These are phyloP conservation scores for Nectonema munidae DNA, from an alignment of 2,888 invertebrate species.

Conservation along the genomic window DNA sequence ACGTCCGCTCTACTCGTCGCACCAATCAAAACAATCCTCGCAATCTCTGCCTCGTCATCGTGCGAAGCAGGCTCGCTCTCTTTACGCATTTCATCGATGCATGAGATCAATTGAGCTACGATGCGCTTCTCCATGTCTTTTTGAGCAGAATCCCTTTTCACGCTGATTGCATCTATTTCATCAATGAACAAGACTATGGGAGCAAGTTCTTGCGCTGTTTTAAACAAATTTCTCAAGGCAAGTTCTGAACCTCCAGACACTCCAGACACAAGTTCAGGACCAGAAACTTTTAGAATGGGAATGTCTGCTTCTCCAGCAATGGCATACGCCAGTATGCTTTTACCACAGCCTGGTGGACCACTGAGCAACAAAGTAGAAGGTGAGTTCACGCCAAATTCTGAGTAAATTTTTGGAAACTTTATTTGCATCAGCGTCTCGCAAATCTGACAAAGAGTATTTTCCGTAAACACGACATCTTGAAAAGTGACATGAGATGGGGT, in stretches of 20 bases:
- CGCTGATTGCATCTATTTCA: conserved; percentile 79
- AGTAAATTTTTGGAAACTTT: conserved; percentile 57
- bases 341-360: conserved; percentile 77
- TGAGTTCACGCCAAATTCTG: conserved; percentile 44
- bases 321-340: conserved; percentile 26
- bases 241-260: conserved; percentile 82
- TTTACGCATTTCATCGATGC: too few relatives aligned
- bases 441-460: conserved; percentile 27
- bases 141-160: conserved; percentile 52
- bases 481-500: too few relatives aligned
- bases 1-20: conserved; percentile 71
- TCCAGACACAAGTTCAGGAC: conserved; percentile 65
- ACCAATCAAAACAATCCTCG: conserved; percentile 64
- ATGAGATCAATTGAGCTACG: conserved; percentile 57
- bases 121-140: conserved; percentile 82
- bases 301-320: conserved; percentile 24
- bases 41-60: too few relatives aligned
- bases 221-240: conserved; percentile 56
- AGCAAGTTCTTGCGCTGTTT: conserved; percentile 33
- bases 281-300: conserved; percentile 50
- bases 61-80: too few relatives aligned
- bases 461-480: too few relatives aligned
- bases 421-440: conserved; percentile 47
- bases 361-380: conserved; percentile 63
- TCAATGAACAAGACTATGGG: conserved; percentile 47